These are phyloP conservation scores for Coelinius sp. DNA, from an alignment of 2,888 invertebrate genomes.

Conservation along the genomic window DNA sequence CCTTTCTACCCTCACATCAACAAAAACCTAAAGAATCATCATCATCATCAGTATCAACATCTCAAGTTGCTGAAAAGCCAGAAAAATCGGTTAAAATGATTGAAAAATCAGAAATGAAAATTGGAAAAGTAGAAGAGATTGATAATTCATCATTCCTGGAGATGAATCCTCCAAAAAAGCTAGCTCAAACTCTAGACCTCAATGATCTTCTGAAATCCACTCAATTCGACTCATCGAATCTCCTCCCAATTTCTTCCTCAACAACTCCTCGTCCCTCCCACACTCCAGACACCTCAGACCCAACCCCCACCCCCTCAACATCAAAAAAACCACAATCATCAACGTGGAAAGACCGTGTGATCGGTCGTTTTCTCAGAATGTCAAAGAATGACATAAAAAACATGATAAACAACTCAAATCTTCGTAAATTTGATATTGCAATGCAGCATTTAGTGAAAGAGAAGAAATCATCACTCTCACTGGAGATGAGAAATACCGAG, in stretches of 20 bases:
- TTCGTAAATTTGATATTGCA: conserved; percentile 66
- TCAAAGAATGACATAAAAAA: conserved; percentile 68
- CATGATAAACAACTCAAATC: conserved; percentile 66
- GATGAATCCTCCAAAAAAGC: background rate
- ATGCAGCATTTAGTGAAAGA: conserved; percentile 68
- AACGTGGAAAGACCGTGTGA: conserved; percentile 64
- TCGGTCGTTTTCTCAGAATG: conserved; percentile 66
- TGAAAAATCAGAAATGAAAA: background rate
- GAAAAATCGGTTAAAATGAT: background rate
- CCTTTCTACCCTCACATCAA: background rate
- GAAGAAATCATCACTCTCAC: conserved; percentile 57
- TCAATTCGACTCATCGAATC: conserved; percentile 24
- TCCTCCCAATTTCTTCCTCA: background rate
- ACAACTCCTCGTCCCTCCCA: conserved; percentile 1
- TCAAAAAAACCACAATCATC: conserved; percentile 38
- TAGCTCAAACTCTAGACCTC: background rate
- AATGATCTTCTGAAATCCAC: conserved; percentile 29
- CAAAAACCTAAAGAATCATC: background rate
- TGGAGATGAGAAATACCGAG: conserved; percentile 61
- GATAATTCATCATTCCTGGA: too few species aligned
- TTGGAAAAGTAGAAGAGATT: too few species aligned
- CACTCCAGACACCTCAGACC: background rate
- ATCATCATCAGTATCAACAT: background rate
- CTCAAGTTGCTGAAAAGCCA: background rate
- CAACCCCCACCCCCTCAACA: background rate